These are phyloP conservation scores for Mobula hypostoma DNA, from an alignment of 2,113 vertebrate species.

Conservation along the genomic window DNA sequence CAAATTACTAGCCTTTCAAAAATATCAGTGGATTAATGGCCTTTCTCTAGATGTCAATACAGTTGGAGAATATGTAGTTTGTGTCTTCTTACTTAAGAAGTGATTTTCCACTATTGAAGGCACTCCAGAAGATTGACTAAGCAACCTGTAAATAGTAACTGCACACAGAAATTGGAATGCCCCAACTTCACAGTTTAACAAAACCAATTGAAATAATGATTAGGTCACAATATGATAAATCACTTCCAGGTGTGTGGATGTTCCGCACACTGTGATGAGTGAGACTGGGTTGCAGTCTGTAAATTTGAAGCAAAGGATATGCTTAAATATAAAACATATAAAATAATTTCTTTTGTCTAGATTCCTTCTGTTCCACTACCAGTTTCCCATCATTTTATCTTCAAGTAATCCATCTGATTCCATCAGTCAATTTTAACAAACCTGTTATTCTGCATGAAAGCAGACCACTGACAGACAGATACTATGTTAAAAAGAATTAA, in stretches of 20 bases:
- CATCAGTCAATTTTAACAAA: not conserved
- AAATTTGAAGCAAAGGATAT: not conserved
- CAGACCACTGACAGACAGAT: not conserved
- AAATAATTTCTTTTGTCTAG: not conserved
- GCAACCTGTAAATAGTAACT: not conserved
- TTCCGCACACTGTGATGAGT: too few species aligned
- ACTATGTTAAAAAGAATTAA: not conserved
- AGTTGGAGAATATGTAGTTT: too few species aligned
- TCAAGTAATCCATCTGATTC: not conserved
- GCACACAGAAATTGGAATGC: not conserved
- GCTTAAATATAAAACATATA: not conserved
- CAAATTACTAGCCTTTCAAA: too few species aligned
- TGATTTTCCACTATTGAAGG: not conserved
- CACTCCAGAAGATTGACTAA: too few species aligned
- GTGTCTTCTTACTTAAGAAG: too few species aligned
- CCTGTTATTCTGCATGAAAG: not conserved
- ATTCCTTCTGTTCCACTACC: not conserved
- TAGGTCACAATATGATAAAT: conserved; percentile 4
- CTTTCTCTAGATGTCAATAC: too few species aligned
- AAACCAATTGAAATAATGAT: not conserved
- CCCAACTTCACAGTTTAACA: not conserved
- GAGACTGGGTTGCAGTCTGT: not conserved
- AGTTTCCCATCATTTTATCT: not conserved
- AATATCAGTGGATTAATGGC: too few species aligned
- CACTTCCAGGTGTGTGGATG: not conserved